Evolutionary conservation across 2,113 vertebrate species (phyloP).

Genomic region (Hipposideros armiger): DNA sequence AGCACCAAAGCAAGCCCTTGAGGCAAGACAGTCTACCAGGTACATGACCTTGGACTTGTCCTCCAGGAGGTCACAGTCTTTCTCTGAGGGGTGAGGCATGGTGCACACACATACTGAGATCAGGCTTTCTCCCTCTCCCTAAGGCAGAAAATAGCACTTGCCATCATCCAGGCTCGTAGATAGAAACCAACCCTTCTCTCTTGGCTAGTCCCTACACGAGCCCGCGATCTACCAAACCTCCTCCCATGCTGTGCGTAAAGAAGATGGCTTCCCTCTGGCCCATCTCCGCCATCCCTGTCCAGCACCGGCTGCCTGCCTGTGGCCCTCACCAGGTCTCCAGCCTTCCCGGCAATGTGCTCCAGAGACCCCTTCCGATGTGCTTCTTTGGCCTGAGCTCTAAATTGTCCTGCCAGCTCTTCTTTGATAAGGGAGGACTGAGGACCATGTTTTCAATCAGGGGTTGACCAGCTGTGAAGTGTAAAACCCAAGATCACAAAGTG

Average conservation of each 20-base stretch:
- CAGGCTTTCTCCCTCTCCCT: neutral
- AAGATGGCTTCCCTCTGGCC: neutral
- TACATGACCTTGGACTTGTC: neutral
- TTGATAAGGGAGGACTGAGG: conserved; percentile 43
- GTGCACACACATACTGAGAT: neutral
- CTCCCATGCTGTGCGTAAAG: neutral
- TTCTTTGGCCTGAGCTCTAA: neutral
- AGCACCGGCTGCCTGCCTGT: neutral
- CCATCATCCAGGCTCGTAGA: neutral
- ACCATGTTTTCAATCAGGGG: conserved; percentile 18
- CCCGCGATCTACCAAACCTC: neutral
- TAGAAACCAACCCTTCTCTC: neutral
- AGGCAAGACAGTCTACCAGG: neutral
- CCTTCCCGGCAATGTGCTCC: neutral
- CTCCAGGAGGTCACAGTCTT: neutral
- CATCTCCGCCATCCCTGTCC: neutral
- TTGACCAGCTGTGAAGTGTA: neutral
- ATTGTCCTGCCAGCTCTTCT: neutral
- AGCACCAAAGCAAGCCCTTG: neutral
- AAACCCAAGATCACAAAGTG: neutral
- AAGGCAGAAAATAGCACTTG: neutral
- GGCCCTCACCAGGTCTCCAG: neutral
- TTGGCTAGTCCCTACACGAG: rapidly evolving
- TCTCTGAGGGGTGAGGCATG: neutral
- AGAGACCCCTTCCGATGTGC: rapidly evolving